Conservation (phyloP, 2,113 vertebrate species). For the Neodontobutis hainanensis region DNA sequence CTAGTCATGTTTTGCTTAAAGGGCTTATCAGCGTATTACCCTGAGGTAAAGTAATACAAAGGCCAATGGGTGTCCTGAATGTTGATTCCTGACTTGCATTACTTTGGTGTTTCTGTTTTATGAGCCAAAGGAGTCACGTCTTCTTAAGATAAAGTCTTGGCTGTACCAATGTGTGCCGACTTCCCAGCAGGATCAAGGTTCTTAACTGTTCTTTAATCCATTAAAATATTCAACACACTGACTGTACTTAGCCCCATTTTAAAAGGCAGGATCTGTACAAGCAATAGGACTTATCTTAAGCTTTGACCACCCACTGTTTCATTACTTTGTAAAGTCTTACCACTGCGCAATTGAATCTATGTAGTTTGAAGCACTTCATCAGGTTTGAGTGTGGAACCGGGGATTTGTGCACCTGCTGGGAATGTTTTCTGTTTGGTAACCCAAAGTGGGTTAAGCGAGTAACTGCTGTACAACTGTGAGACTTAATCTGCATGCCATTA, state of each 20-base stretch:
- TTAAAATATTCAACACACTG: conserved; percentile 37
- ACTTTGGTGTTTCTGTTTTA: conserved; percentile 48
- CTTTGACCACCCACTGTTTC: conserved; percentile 12
- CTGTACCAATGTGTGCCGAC: conserved; percentile 37
- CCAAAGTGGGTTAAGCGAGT: background rate
- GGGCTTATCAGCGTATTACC: conserved; percentile 39
- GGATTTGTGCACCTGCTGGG: conserved; percentile 5
- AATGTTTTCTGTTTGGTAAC: conserved; percentile 8
- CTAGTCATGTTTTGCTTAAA: conserved; percentile 44
- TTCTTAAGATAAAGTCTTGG: conserved; percentile 28
- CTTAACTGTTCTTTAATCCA: conserved; percentile 39
- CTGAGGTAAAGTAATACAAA: conserved; percentile 17
- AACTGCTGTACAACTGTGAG: background rate
- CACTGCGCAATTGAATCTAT: background rate
- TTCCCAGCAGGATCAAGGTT: conserved; percentile 29
- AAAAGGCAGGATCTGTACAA: conserved; percentile 4
- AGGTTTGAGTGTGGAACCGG: background rate
- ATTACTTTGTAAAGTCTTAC: background rate
- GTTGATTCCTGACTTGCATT: conserved; percentile 20
- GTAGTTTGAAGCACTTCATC: background rate
- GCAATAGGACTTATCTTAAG: background rate
- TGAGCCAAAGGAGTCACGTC: conserved; percentile 22
- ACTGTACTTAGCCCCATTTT: background rate
- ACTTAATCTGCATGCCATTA: conserved; percentile 4
- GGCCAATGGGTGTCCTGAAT: conserved; percentile 32